Evolutionary conservation across 2,888 invertebrate genomes (phyloP), one percentile per base, ranked within the genome.

Genomic region (Cetonia aurata): DNA sequence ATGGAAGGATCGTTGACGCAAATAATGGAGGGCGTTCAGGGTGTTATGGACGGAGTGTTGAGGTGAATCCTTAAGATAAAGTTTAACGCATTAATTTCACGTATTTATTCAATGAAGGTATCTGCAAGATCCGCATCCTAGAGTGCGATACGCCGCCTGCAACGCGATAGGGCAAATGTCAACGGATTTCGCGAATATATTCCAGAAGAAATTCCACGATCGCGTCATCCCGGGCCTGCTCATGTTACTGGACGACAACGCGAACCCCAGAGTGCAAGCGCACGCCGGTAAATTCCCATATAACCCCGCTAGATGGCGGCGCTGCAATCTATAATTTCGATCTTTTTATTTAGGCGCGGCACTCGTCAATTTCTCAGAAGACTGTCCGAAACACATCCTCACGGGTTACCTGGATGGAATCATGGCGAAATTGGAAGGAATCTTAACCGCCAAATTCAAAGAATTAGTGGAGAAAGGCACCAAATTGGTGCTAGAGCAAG

Each of bases 131-230:
- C 84, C 95, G 90, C 96, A 96, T 83, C 96, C 96, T 0, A 88
- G 96, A 75, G 97, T 97, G 0, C 89, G 99, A 70, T 98, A 98
- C 82, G 99, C 99, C 3, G 96, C 98, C 17, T 99, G 99, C 83
- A 99, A 99, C 86, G 98, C 99, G 17, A 90, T 99, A 53, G 99
- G 99, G 8, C 99, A 99, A 85, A 96, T 99, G 96, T 95, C 98
- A 0, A 96, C 98, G 0, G 99, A 99, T 86, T 99, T 99, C 86
- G 97, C 97, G 2, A 98, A 98, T 1, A 87, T 90, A 10, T 97
- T 99, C 79, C 97, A 99, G 84, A 99, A 98, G 87, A 98, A 98
- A 85, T 99, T 97, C 86, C 99, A 99, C 82, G 93, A 93, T 76
- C 94, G 93, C 85, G 97, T 99, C 55, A 93, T 99, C 41, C 96